Evolutionary conservation across 1,140 invertebrate genomes (phyloP).

Genomic region (Battus philenor): DNA sequence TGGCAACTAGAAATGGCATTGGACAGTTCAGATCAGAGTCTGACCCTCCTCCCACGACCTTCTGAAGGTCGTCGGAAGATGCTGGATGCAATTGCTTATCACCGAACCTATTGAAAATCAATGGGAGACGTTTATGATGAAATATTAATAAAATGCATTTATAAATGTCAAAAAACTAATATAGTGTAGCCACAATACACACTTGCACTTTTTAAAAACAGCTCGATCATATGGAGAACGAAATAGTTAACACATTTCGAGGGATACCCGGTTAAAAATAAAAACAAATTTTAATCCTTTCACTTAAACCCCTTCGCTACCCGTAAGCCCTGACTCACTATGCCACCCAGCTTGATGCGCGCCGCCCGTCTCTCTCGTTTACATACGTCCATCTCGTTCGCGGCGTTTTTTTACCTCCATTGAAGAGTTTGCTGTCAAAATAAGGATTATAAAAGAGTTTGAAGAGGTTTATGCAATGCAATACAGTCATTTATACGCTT

Average conservation of each 20-base stretch:
- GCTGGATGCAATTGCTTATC: no score
- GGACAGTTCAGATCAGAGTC: no score
- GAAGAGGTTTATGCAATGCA: slow-evolving; percentile 47
- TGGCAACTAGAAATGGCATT: no score
- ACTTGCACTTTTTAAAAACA: slow-evolving; percentile 6
- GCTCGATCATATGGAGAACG: slow-evolving; percentile 22
- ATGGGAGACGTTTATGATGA: no score
- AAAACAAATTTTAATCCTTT: slow-evolving; percentile 22
- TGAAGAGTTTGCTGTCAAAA: slow-evolving; percentile 73
- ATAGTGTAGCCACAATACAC: slow-evolving; percentile 1
- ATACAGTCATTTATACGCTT: background rate
- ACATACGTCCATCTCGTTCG: slow-evolving; percentile 35
- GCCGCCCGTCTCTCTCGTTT: slow-evolving; percentile 26
- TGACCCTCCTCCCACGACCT: no score
- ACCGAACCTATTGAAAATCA: no score
- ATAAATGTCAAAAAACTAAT: no score
- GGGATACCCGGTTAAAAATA: slow-evolving; percentile 20
- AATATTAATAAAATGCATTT: no score
- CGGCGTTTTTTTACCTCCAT: slow-evolving; percentile 53
- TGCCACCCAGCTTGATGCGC: slow-evolving; percentile 54
- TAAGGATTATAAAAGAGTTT: slow-evolving; percentile 73
- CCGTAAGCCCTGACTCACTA: slow-evolving; percentile 32
- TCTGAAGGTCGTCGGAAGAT: no score
- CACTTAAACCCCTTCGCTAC: slow-evolving; percentile 11
- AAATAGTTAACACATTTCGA: slow-evolving; percentile 24